Evolutionary conservation across 1,140 invertebrate genomes (phyloP).

Genomic region (Cyclina sinensis): DNA sequence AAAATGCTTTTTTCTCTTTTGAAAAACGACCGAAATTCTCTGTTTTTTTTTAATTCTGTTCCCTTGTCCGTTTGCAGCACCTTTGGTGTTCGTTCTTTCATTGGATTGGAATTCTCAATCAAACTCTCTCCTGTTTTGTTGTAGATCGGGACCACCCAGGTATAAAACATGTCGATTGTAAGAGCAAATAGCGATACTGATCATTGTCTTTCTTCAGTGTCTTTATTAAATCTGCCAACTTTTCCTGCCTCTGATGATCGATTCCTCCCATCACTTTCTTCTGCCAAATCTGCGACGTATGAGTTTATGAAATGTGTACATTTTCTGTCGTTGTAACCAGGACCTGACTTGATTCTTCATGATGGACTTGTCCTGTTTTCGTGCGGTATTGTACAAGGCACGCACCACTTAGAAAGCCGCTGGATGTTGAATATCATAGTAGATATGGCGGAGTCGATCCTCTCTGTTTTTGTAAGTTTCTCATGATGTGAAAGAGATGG

Average conservation of each 20-base stretch:
- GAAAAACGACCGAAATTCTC: neutral
- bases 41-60: too few relatives aligned
- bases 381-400: neutral
- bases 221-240: slow-evolving; percentile 21
- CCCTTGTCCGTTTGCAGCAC: too few relatives aligned
- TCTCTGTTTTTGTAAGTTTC: neutral
- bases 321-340: neutral
- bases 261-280: neutral
- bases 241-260: slow-evolving; percentile 20
- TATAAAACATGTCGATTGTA: too few relatives aligned
- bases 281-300: too few relatives aligned
- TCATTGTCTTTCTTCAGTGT: neutral
- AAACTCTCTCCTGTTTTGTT: too few relatives aligned
- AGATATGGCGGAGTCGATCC: too few relatives aligned
- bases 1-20: neutral
- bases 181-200: too few relatives aligned
- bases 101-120: neutral
- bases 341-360: neutral
- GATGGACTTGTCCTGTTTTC: neutral
- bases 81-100: too few relatives aligned
- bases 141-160: neutral
- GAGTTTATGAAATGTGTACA: neutral
- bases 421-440: too few relatives aligned
- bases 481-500: neutral
- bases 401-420: neutral